Evolutionary conservation across 2,113 vertebrate genomes (phyloP).

Genomic region (Pterocles burchelli): DNA sequence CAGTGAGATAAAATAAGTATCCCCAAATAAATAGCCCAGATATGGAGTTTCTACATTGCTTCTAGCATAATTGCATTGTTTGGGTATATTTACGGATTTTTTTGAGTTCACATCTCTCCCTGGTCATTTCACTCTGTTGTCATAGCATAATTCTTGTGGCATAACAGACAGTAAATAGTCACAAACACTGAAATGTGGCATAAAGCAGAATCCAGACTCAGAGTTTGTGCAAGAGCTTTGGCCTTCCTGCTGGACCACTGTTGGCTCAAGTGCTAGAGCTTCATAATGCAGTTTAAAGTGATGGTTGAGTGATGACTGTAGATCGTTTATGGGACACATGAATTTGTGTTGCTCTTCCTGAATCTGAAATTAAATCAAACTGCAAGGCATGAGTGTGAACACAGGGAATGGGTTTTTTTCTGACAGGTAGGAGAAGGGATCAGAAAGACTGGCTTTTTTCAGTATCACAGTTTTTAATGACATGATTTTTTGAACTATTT

Average conservation of each 20-base stretch:
- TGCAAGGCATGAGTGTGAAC: rapidly evolving
- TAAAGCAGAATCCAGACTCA: background rate
- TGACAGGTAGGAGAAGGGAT: background rate
- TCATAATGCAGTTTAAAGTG: background rate
- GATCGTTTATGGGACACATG: background rate
- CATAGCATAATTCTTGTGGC: background rate
- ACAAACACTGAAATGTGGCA: background rate
- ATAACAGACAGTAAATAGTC: background rate
- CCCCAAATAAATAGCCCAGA: background rate
- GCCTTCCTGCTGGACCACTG: background rate
- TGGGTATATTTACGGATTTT: background rate
- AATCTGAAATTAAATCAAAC: background rate
- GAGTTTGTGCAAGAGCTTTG: background rate
- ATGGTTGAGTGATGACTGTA: background rate
- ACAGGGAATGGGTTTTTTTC: background rate
- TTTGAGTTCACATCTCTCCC: background rate
- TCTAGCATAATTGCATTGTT: background rate
- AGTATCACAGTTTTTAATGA: background rate
- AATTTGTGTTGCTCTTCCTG: background rate
- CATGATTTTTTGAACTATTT: background rate
- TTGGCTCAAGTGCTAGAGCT: background rate
- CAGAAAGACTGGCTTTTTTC: background rate
- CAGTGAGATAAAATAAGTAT: background rate
- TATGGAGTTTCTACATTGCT: background rate
- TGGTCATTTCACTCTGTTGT: background rate